Percentiles rank a stretch among this genome's conserved stretches.
These are phyloP conservation scores for Andrena marginata DNA, from an alignment of 2,888 invertebrate species.

Conservation along the genomic window DNA sequence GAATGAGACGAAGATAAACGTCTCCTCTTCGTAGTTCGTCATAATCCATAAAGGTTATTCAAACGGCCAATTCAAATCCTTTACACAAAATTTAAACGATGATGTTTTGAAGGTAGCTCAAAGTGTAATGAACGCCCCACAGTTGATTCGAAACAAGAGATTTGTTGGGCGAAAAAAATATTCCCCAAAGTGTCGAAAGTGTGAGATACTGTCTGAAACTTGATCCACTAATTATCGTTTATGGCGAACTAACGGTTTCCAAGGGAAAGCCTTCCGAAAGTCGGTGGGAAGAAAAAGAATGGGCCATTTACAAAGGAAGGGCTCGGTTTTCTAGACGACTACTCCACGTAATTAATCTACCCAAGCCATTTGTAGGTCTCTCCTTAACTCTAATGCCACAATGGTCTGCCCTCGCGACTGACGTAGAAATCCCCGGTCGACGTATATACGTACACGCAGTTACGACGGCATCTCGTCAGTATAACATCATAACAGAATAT, in stretches of 20 bases:
- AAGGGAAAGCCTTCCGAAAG: background rate
- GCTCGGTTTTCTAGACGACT: background rate
- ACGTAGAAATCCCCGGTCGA: conserved; percentile 3
- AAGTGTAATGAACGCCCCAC: too few relatives aligned
- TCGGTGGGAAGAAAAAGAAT: background rate
- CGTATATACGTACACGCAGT: background rate
- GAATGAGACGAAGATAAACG: background rate
- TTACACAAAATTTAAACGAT: too few relatives aligned
- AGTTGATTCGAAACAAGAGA: too few relatives aligned
- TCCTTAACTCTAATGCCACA: conserved; percentile 7
- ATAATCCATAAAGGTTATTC: too few relatives aligned
- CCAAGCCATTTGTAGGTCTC: background rate
- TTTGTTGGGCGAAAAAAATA: background rate
- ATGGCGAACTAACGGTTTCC: background rate
- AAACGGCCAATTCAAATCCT: too few relatives aligned
- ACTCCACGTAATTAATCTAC: conserved; percentile 2
- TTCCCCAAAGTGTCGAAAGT: background rate
- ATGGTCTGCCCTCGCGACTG: background rate
- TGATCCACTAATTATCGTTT: background rate
- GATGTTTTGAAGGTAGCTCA: too few relatives aligned
- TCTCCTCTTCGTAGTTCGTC: too few relatives aligned
- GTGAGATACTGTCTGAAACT: background rate
- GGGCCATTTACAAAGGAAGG: background rate
- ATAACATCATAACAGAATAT: conserved; percentile 3
- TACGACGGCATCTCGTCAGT: background rate